A percentile compares a stretch with the other conserved stretches of the same genome.
phyloP scores from a whole-genome alignment of 2,888 invertebrate species.

The Tyria jacobaeae region DNA sequence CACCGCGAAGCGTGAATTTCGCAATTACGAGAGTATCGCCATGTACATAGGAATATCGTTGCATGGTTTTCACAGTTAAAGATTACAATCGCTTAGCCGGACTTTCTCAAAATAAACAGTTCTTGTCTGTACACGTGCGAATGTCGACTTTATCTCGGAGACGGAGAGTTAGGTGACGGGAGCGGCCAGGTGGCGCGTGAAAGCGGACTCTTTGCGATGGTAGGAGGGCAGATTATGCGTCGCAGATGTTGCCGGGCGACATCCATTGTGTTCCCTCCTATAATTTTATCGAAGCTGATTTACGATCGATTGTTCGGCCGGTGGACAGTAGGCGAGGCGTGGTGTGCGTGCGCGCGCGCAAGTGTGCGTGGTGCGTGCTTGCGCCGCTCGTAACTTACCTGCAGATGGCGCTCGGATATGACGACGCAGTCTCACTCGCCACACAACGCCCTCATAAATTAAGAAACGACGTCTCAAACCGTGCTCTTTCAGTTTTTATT shows the following conservation, averaged over 20 bases:
- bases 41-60: slow-evolving; percentile 64
- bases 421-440: slow-evolving; percentile 61
- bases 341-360: slow-evolving; percentile 80
- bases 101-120: slow-evolving; percentile 83
- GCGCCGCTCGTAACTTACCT: slow-evolving; percentile 67
- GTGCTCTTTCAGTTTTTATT: slow-evolving; percentile 63
- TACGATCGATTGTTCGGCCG: slow-evolving; percentile 86
- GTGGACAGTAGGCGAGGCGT: slow-evolving; percentile 77
- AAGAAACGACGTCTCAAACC: slow-evolving; percentile 75
- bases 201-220: slow-evolving; percentile 77
- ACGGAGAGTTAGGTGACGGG: slow-evolving; percentile 71
- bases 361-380: slow-evolving; percentile 67
- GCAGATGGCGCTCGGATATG: slow-evolving; percentile 79
- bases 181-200: slow-evolving; percentile 71
- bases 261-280: slow-evolving; percentile 86
- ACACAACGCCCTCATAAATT: slow-evolving; percentile 82
- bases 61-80: slow-evolving; percentile 60
- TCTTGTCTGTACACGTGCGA: slow-evolving; percentile 84
- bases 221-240: slow-evolving; percentile 75
- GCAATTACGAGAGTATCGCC: slow-evolving; percentile 78
- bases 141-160: slow-evolving; percentile 84
- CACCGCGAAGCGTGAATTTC: slow-evolving; percentile 86
- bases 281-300: slow-evolving; percentile 87
- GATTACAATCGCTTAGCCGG: slow-evolving; percentile 61
- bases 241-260: slow-evolving; percentile 73